phyloP scores from a whole-genome alignment of 1,140 invertebrate species.

The Halictus rubicundus region DNA sequence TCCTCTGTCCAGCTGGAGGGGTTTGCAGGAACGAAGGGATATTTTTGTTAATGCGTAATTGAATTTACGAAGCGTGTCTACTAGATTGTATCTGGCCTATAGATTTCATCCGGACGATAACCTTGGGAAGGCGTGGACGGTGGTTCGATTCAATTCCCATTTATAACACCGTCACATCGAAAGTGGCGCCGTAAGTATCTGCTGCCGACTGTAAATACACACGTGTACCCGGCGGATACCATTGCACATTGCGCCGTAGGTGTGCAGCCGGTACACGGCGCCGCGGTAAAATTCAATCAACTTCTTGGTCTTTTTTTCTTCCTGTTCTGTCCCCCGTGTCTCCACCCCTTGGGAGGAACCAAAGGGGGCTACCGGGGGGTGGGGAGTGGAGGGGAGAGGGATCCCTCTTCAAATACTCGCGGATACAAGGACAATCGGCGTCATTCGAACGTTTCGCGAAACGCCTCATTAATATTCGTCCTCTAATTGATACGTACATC shows the following conservation, averaged over 20 bases:
- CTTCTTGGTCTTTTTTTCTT: conserved; percentile 61
- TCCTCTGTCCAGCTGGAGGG: conserved; percentile 52
- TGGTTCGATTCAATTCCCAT: conserved; percentile 74
- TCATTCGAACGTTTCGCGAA: neutral
- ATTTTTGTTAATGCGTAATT: conserved; percentile 78
- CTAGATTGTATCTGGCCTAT: conserved; percentile 73
- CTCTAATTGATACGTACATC: conserved; percentile 65
- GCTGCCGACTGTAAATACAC: conserved; percentile 60
- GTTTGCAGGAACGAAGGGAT: too few species aligned
- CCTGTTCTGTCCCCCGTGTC: conserved; percentile 1
- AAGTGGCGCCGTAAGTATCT: conserved; percentile 65
- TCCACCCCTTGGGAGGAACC: neutral
- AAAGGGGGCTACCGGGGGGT: neutral
- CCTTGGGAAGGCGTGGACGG: conserved; percentile 73
- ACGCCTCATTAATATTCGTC: conserved; percentile 67
- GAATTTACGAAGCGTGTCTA: conserved; percentile 76
- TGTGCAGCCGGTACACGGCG: conserved; percentile 35
- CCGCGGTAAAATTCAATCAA: conserved; percentile 68
- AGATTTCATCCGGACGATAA: conserved; percentile 71
- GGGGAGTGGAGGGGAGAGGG: neutral
- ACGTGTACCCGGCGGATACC: conserved; percentile 39
- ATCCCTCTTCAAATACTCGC: conserved; percentile 67
- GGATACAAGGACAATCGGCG: conserved; percentile 24
- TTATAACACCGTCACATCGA: conserved; percentile 73
- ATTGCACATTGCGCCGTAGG: neutral